These are phyloP conservation scores for Perca flavescens DNA, from an alignment of 2,113 vertebrate genomes.

Conservation along the genomic window DNA sequence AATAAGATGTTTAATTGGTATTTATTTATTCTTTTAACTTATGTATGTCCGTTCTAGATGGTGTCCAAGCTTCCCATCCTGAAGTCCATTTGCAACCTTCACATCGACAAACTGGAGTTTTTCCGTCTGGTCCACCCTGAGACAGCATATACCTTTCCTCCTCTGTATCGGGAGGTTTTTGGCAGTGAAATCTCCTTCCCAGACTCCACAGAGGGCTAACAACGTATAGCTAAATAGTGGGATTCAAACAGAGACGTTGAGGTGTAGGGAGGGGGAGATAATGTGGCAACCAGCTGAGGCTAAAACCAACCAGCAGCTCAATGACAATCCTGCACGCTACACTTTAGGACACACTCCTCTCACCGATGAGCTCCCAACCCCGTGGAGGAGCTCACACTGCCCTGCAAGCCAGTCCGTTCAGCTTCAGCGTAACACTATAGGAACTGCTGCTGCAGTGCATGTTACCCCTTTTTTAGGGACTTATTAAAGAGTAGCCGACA, in stretches of 20 bases:
- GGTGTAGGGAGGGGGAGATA: constrained; percentile 51
- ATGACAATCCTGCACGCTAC: constrained; percentile 84
- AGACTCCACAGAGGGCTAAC: constrained; percentile 88
- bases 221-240: constrained; percentile 6
- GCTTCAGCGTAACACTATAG: constrained; percentile 41
- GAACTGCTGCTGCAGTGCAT: constrained; percentile 57
- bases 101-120: constrained; percentile 93
- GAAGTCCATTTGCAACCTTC: constrained; percentile 93
- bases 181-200: constrained; percentile 90
- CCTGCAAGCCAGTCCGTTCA: constrained; percentile 56
- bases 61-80: constrained; percentile 90
- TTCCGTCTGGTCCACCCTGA: constrained; percentile 92
- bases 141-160: constrained; percentile 89
- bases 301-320: constrained; percentile 76
- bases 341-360: constrained; percentile 78
- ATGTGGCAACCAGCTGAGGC: constrained; percentile 76
- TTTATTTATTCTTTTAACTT: constrained; percentile 2
- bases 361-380: constrained; percentile 46
- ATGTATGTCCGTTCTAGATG: constrained; percentile 82
- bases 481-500: constrained; percentile 47
- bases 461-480: constrained; percentile 63
- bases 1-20: background rate
- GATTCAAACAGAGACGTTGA: constrained; percentile 51
- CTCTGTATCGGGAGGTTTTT: constrained; percentile 92
- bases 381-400: constrained; percentile 6